Percentiles rank a stretch among this genome's conserved stretches.
These are phyloP conservation scores for Kryptolebias ocellatus DNA, from an alignment of 2,797 vertebrate genomes.

Conservation along the genomic window DNA sequence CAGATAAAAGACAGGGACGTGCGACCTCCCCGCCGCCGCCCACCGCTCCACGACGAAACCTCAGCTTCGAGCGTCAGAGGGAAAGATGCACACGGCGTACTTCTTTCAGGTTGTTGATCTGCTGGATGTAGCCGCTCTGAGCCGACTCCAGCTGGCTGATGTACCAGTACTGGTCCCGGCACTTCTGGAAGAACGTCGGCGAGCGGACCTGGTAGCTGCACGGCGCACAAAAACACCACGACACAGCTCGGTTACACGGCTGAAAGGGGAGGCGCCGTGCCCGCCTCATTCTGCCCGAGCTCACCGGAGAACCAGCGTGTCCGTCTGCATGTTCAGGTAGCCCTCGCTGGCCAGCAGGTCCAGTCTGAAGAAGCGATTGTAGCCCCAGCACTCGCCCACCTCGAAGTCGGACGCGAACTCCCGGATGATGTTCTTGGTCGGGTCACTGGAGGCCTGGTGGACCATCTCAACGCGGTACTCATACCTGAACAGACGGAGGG, in stretches of 20 bases:
- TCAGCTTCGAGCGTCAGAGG: no score
- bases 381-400: slow-evolving; percentile 98
- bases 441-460: slow-evolving; percentile 95
- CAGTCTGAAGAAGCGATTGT: slow-evolving; percentile 97
- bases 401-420: slow-evolving; percentile 99
- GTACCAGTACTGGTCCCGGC: slow-evolving; percentile 98
- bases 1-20: not conserved
- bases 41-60: no score
- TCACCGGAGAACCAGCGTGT: slow-evolving; percentile 96
- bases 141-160: slow-evolving; percentile 96
- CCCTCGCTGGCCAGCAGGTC: slow-evolving; percentile 97
- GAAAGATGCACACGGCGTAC: slow-evolving; percentile 61
- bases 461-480: slow-evolving; percentile 99
- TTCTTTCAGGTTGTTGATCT: slow-evolving; percentile 99
- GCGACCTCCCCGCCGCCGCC: no score
- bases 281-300: not conserved
- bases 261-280: no score
- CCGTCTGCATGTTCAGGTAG: slow-evolving; percentile 95
- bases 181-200: slow-evolving; percentile 98
- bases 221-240: not conserved
- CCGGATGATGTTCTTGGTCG: slow-evolving; percentile 96
- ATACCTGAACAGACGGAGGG: slow-evolving; percentile 79
- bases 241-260: no score
- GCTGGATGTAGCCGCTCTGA: slow-evolving; percentile 94
- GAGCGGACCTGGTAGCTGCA: slow-evolving; percentile 96